phyloP scores from a whole-genome alignment of 2,113 vertebrate genomes.

The Solenodon paradoxus region DNA sequence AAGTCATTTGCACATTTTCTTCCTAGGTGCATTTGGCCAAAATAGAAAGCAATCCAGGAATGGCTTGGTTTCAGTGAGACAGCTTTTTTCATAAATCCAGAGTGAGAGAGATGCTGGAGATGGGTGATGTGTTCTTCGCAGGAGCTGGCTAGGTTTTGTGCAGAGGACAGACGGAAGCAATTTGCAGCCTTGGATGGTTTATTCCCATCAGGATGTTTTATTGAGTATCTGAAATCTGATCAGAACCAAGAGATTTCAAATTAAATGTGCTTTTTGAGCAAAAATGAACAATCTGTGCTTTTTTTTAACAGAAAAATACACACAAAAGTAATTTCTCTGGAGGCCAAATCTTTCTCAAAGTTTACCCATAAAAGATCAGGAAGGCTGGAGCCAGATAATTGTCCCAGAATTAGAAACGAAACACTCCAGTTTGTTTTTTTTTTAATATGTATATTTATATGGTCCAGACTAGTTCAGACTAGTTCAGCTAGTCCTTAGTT shows the following conservation, averaged over 20 bases:
- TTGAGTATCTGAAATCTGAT: constrained; percentile 54
- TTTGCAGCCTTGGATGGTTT: constrained; percentile 48
- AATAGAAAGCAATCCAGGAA: background rate
- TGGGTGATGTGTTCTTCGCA: fast-evolving
- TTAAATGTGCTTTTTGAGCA: constrained; percentile 53
- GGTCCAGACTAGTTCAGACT: background rate
- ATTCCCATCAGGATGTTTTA: constrained; percentile 38
- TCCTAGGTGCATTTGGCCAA: background rate
- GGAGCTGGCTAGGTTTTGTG: background rate
- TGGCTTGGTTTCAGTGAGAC: background rate
- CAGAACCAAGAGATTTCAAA: constrained; percentile 62
- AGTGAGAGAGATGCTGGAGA: background rate
- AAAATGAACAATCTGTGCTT: background rate
- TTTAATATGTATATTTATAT: background rate
- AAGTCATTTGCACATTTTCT: background rate
- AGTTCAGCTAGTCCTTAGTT: background rate
- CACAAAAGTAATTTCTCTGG: constrained; percentile 2
- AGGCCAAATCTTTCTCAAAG: background rate
- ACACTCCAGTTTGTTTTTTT: background rate
- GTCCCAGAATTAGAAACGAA: background rate
- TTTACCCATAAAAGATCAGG: background rate
- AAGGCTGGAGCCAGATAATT: background rate
- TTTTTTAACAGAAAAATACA: background rate
- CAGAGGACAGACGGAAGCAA: background rate
- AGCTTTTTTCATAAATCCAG: background rate